A percentile compares a stretch with the other conserved stretches of the same genome.
Conservation (phyloP, 2,888 invertebrate species). For the Polyommatus iphigenia region DNA sequence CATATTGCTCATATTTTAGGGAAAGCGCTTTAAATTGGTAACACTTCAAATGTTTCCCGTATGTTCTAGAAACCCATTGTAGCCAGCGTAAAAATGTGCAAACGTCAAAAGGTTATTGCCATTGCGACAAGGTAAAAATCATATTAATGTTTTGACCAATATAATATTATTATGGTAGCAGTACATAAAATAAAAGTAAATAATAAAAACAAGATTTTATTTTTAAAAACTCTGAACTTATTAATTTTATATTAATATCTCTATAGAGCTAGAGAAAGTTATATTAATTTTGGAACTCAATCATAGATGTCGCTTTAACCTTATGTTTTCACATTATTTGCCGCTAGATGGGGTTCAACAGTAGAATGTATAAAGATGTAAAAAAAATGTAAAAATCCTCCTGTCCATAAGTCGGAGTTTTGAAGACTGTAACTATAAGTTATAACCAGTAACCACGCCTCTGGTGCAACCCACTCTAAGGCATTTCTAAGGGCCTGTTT, state of each 20-base stretch:
- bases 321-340: not conserved
- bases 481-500: too few species aligned
- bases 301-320: not conserved
- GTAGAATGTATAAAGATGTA: too few species aligned
- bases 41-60: not conserved
- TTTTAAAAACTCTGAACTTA: not conserved
- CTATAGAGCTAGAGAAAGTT: too few species aligned
- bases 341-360: too few species aligned
- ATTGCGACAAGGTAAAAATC: not conserved
- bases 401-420: too few species aligned
- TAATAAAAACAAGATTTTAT: not conserved
- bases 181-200: not conserved
- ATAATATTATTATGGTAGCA: not conserved
- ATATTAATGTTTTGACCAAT: not conserved
- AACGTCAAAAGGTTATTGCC: not conserved
- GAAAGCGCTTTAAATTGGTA: not conserved
- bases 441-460: too few species aligned
- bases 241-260: too few species aligned
- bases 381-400: too few species aligned
- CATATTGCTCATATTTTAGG: not conserved
- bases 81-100: not conserved
- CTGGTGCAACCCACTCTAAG: too few species aligned
- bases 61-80: not conserved
- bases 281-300: not conserved
- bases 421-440: too few species aligned